Conservation (phyloP, 2,797 vertebrate species). For the Lepidocolaptes lacrymiger region DNA sequence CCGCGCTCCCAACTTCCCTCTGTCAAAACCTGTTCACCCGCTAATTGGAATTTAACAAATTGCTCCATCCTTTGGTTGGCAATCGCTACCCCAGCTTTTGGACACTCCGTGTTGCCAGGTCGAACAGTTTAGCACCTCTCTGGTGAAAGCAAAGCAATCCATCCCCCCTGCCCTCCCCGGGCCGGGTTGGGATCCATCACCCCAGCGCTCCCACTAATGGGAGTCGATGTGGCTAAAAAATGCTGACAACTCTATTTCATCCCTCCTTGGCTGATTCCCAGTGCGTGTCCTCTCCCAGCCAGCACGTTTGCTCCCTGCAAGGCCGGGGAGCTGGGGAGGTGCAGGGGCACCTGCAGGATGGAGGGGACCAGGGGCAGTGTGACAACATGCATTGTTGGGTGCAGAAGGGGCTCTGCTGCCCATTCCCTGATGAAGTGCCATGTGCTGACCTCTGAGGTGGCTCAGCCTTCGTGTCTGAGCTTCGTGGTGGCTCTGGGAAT, state of each 20-base stretch:
- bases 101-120: neutral
- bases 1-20: neutral
- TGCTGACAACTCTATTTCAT: accelerated
- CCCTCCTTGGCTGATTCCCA: neutral
- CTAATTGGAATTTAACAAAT: slow-evolving; percentile 41
- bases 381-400: neutral
- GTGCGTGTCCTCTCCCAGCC: accelerated
- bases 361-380: neutral
- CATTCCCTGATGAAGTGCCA: neutral
- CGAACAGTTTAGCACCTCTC: neutral
- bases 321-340: neutral
- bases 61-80: neutral
- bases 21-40: neutral
- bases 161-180: neutral
- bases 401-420: neutral
- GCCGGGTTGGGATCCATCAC: accelerated
- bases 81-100: neutral
- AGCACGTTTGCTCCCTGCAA: neutral
- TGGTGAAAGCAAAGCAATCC: neutral
- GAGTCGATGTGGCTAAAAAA: neutral
- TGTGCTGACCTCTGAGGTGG: neutral
- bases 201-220: neutral
- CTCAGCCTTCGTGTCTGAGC: neutral
- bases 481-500: neutral
- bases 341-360: neutral